phyloP scores from a whole-genome alignment of 2,797 vertebrate species.

The Pantherophis vulpinus region DNA sequence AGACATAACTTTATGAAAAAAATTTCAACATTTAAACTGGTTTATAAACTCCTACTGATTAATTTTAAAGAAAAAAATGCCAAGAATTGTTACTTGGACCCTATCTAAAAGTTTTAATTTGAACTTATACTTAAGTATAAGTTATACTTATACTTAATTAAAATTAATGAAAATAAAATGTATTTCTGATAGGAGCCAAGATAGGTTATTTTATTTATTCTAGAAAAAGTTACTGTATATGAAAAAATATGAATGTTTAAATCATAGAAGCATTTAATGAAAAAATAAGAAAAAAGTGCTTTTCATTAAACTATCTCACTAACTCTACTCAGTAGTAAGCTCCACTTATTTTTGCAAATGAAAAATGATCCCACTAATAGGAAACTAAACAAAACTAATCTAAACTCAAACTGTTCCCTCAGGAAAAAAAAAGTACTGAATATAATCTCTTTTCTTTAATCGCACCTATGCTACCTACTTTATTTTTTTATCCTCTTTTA shows the following conservation, averaged over 20 bases:
- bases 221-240: neutral
- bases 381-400: neutral
- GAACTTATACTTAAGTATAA: neutral
- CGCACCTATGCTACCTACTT: neutral
- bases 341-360: neutral
- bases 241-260: neutral
- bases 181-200: neutral
- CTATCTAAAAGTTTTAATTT: neutral
- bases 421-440: neutral
- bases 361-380: neutral
- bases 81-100: neutral
- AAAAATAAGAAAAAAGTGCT: neutral
- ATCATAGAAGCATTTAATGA: neutral
- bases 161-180: neutral
- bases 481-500: neutral
- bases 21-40: neutral
- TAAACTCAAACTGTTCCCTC: neutral
- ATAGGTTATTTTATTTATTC: neutral
- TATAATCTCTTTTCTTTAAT: neutral
- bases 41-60: neutral
- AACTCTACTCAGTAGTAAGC: neutral
- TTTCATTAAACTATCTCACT: neutral
- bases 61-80: neutral
- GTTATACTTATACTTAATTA: neutral
- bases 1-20: neutral